Base-by-base conservation (phyloP, 2,797 vertebrate genomes). In the Lagodon rhomboides region DNA sequence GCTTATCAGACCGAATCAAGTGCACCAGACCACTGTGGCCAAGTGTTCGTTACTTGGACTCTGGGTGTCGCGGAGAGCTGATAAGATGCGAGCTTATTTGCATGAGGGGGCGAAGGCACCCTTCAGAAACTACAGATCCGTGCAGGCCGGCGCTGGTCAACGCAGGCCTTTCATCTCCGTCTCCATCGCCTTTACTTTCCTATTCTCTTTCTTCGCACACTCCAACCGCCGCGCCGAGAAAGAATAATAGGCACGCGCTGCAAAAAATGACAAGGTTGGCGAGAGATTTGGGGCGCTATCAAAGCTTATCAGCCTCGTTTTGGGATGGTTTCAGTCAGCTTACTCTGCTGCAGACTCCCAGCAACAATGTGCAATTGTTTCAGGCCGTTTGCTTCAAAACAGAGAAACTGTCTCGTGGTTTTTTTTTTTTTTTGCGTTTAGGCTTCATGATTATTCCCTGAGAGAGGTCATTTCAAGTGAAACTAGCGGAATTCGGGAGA, bases 71-170 rank as follows among this genome's bases (percentile, higher is more conserved):
- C 16, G 53, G 73, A 75, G 69, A 67, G 77, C 75, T 73, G 75
- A 90, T 90, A 84, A 90, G 72, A 84, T 89, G 80, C 54, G 1
- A 71, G 79, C 75, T 87, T 70, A 91, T 92, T 91, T 91, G 75
- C 82, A 88, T 85, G 60, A 83, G 59, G 84, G 84, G 84, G 80
- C 80, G 77, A 69, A 82, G 81, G 69, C 84, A 77, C 77, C 70
- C 82, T 89, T 89, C 78, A 89, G 88, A 85, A 86, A 83, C 12
- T 78, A 72, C 56, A 70, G 58, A 85, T 79, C 77, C 59, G 2
- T 78, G 82, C 68, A 77, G 75, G 47, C 79, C 66, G 15, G 74
- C 67, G 4, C 65, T 53, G 68, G 63, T 80, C 60, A 64, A 62
- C 68, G 17, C 62, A n/a, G 63, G 63, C 59, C 81, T 85, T 91